Percentiles rank a stretch among this genome's conserved stretches.
Evolutionary conservation across 2,797 vertebrate genomes (phyloP).

Genomic region (Urocyon cinereoargenteus): DNA sequence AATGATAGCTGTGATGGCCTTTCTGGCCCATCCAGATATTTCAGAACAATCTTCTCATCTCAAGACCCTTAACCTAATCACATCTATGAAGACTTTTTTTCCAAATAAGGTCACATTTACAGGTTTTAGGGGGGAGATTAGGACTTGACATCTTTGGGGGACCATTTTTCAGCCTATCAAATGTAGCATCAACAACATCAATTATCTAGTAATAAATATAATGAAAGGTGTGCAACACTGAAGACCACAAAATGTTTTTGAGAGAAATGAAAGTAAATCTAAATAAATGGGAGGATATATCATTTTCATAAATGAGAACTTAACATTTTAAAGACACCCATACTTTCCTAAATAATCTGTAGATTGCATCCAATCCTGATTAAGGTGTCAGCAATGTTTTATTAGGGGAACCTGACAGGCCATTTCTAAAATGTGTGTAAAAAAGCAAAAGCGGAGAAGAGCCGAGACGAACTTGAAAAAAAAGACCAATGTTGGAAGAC

Average conservation of each 20-base stretch:
- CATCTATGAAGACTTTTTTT: background rate
- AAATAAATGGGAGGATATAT: background rate
- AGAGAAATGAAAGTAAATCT: conserved; percentile 33
- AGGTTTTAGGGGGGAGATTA: background rate
- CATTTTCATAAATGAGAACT: conserved; percentile 7
- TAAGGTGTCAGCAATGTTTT: conserved; percentile 10
- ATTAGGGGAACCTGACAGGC: background rate
- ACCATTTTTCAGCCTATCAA: background rate
- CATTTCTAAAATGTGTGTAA: conserved; percentile 36
- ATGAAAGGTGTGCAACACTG: background rate
- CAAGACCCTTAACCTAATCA: background rate
- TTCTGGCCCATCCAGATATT: background rate
- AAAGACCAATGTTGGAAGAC: background rate
- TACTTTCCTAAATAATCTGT: background rate
- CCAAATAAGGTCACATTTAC: background rate
- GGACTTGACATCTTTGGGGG: background rate
- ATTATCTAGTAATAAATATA: background rate
- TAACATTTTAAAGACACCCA: background rate
- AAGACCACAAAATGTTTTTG: conserved; percentile 43
- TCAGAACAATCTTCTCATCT: background rate
- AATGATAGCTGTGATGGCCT: background rate
- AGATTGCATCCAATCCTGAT: conserved; percentile 5
- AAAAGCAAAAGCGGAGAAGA: conserved; percentile 43
- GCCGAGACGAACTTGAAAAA: background rate
- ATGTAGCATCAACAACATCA: background rate